phyloP scores from a whole-genome alignment of 2,888 invertebrate species.

The Meiosimyza platycephala region DNA sequence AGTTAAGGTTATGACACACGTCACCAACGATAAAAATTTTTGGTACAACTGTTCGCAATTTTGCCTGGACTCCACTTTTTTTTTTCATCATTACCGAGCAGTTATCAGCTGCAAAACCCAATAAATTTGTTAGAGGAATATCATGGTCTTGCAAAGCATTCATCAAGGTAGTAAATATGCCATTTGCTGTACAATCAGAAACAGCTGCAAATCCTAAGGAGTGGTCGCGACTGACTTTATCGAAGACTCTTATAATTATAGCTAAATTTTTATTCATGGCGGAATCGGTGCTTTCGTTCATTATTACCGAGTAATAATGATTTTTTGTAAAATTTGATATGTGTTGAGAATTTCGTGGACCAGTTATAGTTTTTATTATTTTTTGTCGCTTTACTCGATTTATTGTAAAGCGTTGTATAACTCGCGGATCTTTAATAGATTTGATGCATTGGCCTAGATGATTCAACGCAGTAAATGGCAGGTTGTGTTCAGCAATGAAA shows the following conservation, averaged over 20 bases:
- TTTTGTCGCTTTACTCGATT: too few relatives aligned
- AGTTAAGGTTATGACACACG: background rate
- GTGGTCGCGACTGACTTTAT: background rate
- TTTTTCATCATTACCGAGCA: conserved; percentile 39
- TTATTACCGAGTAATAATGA: background rate
- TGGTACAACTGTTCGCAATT: conserved; percentile 32
- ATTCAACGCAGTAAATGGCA: too few relatives aligned
- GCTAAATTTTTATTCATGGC: background rate
- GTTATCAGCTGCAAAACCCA: conserved; percentile 36
- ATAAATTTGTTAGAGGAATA: background rate
- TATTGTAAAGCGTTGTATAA: too few relatives aligned
- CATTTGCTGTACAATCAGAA: conserved; percentile 2
- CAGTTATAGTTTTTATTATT: too few relatives aligned
- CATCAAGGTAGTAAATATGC: background rate
- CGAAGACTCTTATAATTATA: background rate
- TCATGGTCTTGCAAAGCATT: background rate
- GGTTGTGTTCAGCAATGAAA: too few relatives aligned
- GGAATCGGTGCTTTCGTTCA: background rate
- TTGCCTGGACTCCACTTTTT: conserved; percentile 33
- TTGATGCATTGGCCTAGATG: too few relatives aligned
- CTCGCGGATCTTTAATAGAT: too few relatives aligned
- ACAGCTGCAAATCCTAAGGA: background rate
- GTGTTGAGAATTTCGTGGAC: background rate
- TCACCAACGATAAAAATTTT: conserved; percentile 24
- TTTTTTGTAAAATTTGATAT: background rate